A percentile compares a stretch with the other conserved stretches of the same genome.
Conservation (phyloP, 2,797 vertebrate species). For the Gobio occitaniae region DNA sequence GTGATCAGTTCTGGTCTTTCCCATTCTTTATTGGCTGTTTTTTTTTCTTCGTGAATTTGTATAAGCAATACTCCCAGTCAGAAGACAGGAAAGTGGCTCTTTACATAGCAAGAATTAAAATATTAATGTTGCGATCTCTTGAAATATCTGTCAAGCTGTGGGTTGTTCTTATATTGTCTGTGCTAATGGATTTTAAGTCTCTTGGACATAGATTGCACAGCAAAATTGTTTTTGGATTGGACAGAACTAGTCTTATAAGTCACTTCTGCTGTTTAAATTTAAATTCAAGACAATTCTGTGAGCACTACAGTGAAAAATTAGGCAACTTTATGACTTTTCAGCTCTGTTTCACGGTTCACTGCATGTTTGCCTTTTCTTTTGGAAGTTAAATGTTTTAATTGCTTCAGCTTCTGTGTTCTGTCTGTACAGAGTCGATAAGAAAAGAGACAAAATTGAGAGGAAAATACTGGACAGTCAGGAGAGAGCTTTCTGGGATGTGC, state of each 20-base stretch:
- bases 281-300: not conserved
- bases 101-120: constrained; percentile 1
- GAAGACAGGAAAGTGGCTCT: not conserved
- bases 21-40: not conserved
- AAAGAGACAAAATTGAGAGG: constrained; percentile 97
- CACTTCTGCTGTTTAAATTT: not conserved
- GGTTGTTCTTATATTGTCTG: not conserved
- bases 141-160: not conserved
- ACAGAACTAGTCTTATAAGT: not conserved
- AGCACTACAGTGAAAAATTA: not conserved
- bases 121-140: not conserved
- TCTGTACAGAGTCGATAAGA: constrained; percentile 91
- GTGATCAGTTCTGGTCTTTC: not conserved
- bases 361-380: constrained; percentile 17
- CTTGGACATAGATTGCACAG: not conserved
- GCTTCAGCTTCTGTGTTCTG: constrained; percentile 8
- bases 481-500: constrained; percentile 97
- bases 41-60: not conserved
- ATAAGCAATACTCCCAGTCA: not conserved
- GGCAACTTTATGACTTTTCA: constrained; percentile 16
- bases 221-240: not conserved
- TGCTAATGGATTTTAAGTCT: constrained; percentile 5
- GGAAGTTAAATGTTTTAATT: constrained; percentile 23
- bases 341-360: constrained; percentile 12
- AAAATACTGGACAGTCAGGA: constrained; percentile 99